phyloP scores from a whole-genome alignment of 2,888 invertebrate species.

The Sthenelais limicola region DNA sequence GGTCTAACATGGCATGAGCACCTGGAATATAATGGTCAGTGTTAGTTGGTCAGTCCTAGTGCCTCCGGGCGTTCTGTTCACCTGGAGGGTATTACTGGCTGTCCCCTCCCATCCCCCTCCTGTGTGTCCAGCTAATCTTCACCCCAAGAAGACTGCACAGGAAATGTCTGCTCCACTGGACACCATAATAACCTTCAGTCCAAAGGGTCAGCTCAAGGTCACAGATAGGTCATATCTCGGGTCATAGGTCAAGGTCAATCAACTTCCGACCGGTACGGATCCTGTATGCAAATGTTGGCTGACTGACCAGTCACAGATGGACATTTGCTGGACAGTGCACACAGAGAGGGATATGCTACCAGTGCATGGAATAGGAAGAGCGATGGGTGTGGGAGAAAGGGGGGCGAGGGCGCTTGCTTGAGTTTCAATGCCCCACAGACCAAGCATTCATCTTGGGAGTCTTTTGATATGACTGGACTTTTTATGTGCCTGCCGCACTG shows the following conservation, averaged over 20 bases:
- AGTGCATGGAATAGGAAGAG: neutral
- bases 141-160: no score
- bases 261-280: constrained; percentile 9
- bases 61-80: no score
- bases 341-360: neutral
- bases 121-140: no score
- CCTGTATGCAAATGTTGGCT: constrained; percentile 31
- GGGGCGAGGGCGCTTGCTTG: neutral
- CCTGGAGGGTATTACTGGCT: no score
- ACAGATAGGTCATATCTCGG: constrained; percentile 2
- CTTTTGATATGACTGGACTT: constrained; percentile 17
- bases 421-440: constrained; percentile 10
- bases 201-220: constrained; percentile 22
- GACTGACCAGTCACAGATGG: constrained; percentile 19
- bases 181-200: constrained; percentile 26
- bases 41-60: no score
- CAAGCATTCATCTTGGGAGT: no score
- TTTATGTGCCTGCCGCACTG: constrained; percentile 15
- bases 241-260: constrained; percentile 29
- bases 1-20: no score
- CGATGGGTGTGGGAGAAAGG: neutral
- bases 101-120: no score
- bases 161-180: constrained; percentile 37
- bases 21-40: no score
- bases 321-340: neutral